Evolutionary conservation across 2,888 invertebrate species (phyloP).

Genomic region (Glaucopsyche alexis): DNA sequence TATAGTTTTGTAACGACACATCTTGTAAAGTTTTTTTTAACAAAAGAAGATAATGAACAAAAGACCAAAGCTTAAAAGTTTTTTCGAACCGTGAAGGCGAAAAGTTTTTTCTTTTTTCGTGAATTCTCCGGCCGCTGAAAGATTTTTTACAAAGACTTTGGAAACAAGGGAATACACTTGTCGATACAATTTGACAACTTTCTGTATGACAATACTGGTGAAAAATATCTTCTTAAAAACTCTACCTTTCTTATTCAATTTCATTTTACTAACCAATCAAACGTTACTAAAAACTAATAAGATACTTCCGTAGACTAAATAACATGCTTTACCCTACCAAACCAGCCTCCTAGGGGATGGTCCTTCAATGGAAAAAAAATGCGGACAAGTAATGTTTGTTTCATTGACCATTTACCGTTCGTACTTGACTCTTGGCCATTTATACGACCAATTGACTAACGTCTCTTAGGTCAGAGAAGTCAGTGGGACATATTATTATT

Average conservation of each 20-base stretch:
- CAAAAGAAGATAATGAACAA: constrained; percentile 27
- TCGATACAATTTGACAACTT: constrained; percentile 11
- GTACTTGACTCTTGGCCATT: not conserved
- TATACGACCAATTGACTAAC: not conserved
- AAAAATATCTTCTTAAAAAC: not conserved
- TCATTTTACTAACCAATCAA: no score
- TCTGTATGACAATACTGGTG: constrained; percentile 11
- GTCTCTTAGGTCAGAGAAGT: not conserved
- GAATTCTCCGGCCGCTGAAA: constrained; percentile 14
- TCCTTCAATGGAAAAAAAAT: no score
- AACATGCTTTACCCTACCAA: no score
- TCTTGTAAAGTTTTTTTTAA: constrained; percentile 9
- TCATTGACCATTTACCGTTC: no score
- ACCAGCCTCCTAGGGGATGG: no score
- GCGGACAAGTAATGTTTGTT: no score
- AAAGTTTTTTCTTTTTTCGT: constrained; percentile 10
- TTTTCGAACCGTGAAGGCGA: constrained; percentile 10
- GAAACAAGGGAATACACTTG: constrained; percentile 22
- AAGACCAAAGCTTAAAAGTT: constrained; percentile 27
- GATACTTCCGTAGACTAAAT: no score
- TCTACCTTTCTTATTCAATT: no score
- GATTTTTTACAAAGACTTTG: constrained; percentile 24
- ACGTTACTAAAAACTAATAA: no score
- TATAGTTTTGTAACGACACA: not conserved
- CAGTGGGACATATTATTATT: not conserved